phyloP scores from a whole-genome alignment of 2,113 vertebrate genomes.

The Sarotherodon lohbergeri region DNA sequence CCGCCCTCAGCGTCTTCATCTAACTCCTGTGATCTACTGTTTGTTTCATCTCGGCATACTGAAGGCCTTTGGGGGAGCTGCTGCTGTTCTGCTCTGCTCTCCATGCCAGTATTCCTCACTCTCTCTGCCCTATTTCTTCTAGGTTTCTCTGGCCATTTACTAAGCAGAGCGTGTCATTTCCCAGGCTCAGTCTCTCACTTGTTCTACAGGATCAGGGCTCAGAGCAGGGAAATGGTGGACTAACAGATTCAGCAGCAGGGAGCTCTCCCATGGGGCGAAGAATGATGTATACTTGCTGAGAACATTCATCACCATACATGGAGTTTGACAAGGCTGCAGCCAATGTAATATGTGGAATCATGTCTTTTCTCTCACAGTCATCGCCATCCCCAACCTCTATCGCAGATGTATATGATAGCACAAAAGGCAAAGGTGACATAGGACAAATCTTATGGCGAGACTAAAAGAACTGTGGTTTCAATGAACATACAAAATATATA shows the following conservation, averaged over 20 bases:
- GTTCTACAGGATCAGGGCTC: not conserved
- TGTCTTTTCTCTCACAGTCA: not conserved
- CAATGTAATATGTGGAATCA: not conserved
- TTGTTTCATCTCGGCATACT: constrained; percentile 42
- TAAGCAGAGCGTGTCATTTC: constrained; percentile 24
- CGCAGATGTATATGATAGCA: not conserved
- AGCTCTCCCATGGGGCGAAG: not conserved
- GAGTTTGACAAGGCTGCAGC: not conserved
- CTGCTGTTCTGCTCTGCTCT: not conserved
- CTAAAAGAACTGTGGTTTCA: not conserved
- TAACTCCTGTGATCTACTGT: constrained; percentile 42
- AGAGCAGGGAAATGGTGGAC: not conserved
- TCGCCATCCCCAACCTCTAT: not conserved
- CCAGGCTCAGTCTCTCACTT: not conserved
- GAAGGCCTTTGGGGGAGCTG: constrained; percentile 24
- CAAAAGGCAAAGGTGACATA: not conserved
- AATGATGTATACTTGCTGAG: not conserved
- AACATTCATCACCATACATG: not conserved
- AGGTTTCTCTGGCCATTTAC: constrained; percentile 17
- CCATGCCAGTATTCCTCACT: not conserved
- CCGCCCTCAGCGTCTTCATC: constrained; percentile 37
- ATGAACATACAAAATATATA: not conserved
- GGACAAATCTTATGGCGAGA: not conserved
- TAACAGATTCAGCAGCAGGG: not conserved
- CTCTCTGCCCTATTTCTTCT: constrained; percentile 3